Evolutionary conservation across 92 coral and sea anemone genomes (phyloP).

Genomic region (Parazoanthus swiftii): DNA sequence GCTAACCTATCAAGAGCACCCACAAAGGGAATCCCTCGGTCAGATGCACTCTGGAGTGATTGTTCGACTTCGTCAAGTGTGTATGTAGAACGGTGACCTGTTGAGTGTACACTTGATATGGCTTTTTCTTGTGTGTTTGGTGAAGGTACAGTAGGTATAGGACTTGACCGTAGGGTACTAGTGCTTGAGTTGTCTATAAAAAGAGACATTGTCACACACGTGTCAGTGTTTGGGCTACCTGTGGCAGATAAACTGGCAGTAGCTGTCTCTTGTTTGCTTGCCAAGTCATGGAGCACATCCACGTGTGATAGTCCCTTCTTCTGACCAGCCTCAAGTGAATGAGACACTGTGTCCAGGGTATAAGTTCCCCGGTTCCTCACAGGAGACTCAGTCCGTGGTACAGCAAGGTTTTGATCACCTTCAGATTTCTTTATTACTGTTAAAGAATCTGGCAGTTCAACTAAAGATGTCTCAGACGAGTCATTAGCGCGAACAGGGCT

Average conservation of each 20-base stretch:
- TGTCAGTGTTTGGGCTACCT: not conserved
- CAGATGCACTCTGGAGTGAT: conserved; percentile 62
- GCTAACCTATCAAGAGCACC: conserved; percentile 59
- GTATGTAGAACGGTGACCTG: conserved; percentile 61
- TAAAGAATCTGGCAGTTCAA: not conserved
- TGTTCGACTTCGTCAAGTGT: conserved; percentile 71
- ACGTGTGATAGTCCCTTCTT: conserved; percentile 48
- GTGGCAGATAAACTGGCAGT: not conserved
- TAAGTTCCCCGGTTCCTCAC: conserved; percentile 11
- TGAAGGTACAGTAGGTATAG: conserved; percentile 2
- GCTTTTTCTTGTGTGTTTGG: not conserved
- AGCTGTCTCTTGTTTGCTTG: conserved; percentile 15
- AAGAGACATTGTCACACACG: not conserved
- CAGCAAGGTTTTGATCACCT: not conserved
- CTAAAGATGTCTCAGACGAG: not conserved
- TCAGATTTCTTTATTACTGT: not conserved
- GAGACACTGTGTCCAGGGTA: conserved; percentile 46
- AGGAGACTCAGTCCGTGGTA: not conserved
- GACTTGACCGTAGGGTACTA: not conserved
- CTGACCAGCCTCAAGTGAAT: conserved; percentile 50
- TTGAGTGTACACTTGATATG: not conserved
- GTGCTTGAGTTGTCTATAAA: not conserved
- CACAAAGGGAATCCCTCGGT: conserved; percentile 68
- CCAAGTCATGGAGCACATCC: conserved; percentile 32
- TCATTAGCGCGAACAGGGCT: not conserved